Evolutionary conservation across 1,140 invertebrate genomes (phyloP), one percentile per base, ranked within the genome.

Genomic region (Zaprionus ghesquierei): DNA sequence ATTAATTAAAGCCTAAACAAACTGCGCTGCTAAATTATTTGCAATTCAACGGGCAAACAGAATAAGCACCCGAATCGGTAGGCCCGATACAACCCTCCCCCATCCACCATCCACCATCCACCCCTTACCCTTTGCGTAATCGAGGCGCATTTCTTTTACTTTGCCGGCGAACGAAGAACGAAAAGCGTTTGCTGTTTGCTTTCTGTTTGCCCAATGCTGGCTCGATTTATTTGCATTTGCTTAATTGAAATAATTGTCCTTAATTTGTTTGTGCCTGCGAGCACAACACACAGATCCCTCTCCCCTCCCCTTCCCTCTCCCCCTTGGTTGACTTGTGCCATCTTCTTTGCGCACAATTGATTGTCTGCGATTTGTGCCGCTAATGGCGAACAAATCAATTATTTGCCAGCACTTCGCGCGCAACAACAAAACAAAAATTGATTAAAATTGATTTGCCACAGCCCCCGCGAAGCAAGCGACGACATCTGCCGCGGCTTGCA

Each of bases 211-310:
- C 55, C 78, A 89, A 84, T 77, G 84, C 79, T 69, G 77, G 6
- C 82, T 89, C 84, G 84, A 89, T 89, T 89, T 89, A 89, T 89
- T 89, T 89, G 84, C 84, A 89, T 89, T 89, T 89, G 80, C 84
- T 89, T 89, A 89, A 89, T 89, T 89, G 85, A 89, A 89, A 89
- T 89, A 89, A 89, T 89, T 89, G 84, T 89, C 84, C 85, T 80
- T 89, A 89, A 89, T 89, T 89, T 89, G 85, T 89, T 89, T 89
- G 79, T 79, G 84, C 84, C 84, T 89, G 56, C 56, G 54, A 82
- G 82, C 79, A 20, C 18, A 73, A 41, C 33, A 15, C n/a, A 15
- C n/a, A 8, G 5, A 1, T 8, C 5, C 35, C n/a, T 12, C 27
- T 33, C 6, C 44, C 18, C 8, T 27, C 41, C 20, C 56, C 5